A percentile compares a stretch with the other conserved stretches of the same genome.
Conservation (phyloP, 2,888 invertebrate genomes). For the Azorinus chamasolen region DNA sequence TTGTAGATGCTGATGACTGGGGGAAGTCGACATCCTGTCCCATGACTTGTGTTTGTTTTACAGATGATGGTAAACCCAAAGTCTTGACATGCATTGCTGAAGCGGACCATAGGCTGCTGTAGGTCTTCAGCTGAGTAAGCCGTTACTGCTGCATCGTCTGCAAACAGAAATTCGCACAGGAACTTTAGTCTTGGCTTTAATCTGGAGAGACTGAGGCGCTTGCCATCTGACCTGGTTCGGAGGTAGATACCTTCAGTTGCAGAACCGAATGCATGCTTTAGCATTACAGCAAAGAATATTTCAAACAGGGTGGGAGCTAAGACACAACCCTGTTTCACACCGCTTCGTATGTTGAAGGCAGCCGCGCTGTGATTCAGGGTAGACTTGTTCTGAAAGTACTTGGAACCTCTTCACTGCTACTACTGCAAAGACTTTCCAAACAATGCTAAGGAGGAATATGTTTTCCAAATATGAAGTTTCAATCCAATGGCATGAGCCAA, state of each 20-base stretch:
- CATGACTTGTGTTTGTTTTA: neutral
- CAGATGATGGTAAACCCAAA: neutral
- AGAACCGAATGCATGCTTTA: neutral
- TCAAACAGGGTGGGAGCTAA: neutral
- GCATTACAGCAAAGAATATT: neutral
- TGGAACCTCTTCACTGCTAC: neutral
- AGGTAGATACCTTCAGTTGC: neutral
- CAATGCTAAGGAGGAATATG: neutral
- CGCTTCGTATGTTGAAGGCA: neutral
- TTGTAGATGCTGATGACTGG: too few species aligned
- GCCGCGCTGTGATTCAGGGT: neutral
- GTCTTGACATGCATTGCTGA: neutral
- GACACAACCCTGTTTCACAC: neutral
- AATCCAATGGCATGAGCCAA: too few species aligned
- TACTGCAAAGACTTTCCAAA: neutral
- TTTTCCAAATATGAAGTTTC: too few species aligned
- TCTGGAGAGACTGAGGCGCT: neutral
- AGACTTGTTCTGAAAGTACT: neutral
- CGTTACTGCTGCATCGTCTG: neutral
- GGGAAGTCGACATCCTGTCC: neutral
- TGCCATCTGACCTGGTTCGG: neutral
- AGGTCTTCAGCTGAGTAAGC: neutral
- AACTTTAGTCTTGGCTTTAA: neutral
- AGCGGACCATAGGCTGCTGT: neutral
- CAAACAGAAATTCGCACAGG: neutral